Evolutionary conservation across 2,888 invertebrate genomes (phyloP), one percentile per base, ranked within the genome.

Genomic region (Melanostoma mellinum): DNA sequence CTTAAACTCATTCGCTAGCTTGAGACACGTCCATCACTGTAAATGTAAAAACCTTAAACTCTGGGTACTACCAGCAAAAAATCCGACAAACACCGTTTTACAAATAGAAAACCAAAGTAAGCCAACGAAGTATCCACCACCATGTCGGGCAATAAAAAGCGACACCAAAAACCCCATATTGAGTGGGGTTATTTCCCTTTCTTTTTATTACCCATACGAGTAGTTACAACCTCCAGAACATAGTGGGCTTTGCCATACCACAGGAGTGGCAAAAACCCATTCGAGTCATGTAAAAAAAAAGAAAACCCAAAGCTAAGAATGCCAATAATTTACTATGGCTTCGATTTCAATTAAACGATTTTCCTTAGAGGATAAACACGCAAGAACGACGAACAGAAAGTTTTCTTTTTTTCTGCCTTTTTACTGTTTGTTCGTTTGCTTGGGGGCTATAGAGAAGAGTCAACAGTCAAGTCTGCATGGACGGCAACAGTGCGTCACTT

Each of bases 311-410:
- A 69, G 48, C 75, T 55, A 81, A 81, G 72, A 72, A 76, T 61
- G 72, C 77, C 81, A 81, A 81, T 81, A 81, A 80, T 68, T 81
- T 81, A 81, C 81, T 61, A 61, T 79, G 71, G 81, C 72, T 76
- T 72, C 81, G 72, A 81, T 81, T 81, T 81, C 81, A 81, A 76
- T 81, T 81, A 76, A 77, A 81, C 72, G 61, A 76, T 77, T 81
- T 81, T 77, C 72, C 81, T 81, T 38, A 71, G 71, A 76, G 76
- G 71, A 76, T 67, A 76, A 74, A 53, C 65, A 55, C 55, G 46
- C 33, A 8, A 69, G 38, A 9, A 74, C 56, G 69, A 75, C 61
- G 55, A 61, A 72, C 60, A 44, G 44, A 32, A 44, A 6, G 36
- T 52, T 65, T 40, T 48, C 53, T 5, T 46, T 42, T 42, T 50